A percentile compares a stretch with the other conserved stretches of the same genome.
Evolutionary conservation across 2,797 vertebrate genomes (phyloP).

Genomic region (Holocentrus rufus): DNA sequence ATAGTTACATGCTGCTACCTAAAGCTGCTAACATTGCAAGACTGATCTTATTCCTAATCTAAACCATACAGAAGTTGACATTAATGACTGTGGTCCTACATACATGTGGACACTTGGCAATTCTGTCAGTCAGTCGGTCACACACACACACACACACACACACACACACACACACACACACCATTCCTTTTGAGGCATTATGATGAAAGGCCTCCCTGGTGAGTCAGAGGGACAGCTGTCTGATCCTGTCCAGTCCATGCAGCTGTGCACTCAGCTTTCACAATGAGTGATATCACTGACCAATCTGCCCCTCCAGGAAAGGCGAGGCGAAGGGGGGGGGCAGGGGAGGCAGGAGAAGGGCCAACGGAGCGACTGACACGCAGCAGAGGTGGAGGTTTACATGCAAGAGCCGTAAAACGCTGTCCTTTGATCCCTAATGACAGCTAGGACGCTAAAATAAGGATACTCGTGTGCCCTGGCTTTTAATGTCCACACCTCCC

Average conservation of each 20-base stretch:
- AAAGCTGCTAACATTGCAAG: no score
- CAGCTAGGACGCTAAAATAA: constrained; percentile 56
- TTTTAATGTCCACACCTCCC: constrained; percentile 46
- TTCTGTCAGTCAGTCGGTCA: not conserved
- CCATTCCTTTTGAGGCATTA: constrained; percentile 68
- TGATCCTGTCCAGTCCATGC: constrained; percentile 60
- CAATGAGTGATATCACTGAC: constrained; percentile 67
- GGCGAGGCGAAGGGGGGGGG: not conserved
- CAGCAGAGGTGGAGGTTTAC: constrained; percentile 35
- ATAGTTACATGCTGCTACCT: no score
- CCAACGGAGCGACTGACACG: constrained; percentile 54
- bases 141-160: constrained; percentile 18
- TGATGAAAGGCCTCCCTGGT: constrained; percentile 71
- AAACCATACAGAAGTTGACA: no score
- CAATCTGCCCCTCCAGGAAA: constrained; percentile 17
- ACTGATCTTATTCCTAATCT: no score
- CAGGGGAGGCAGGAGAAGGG: constrained; percentile 1
- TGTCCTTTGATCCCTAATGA: constrained; percentile 53
- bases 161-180: constrained; percentile 11
- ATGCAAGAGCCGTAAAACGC: constrained; percentile 19
- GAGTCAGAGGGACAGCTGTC: constrained; percentile 79
- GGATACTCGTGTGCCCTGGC: constrained; percentile 35
- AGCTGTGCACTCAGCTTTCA: constrained; percentile 72
- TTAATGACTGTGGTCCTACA: not conserved
- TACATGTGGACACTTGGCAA: constrained; percentile 31